phyloP scores from a whole-genome alignment of 1,140 invertebrate species.

The Drosophila virilis region DNA sequence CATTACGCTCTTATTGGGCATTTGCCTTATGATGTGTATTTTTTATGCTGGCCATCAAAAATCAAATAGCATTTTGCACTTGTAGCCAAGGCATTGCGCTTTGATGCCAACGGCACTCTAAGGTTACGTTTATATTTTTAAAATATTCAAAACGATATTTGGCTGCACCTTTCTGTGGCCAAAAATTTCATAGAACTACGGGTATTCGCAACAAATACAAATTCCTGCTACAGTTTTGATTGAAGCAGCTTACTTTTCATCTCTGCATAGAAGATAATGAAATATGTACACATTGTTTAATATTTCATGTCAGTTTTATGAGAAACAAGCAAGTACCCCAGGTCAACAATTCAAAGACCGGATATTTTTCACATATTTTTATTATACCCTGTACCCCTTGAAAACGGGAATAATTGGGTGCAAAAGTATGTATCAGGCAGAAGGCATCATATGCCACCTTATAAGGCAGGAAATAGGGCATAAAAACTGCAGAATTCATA shows the following conservation, averaged over 20 bases:
- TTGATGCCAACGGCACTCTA: constrained; percentile 3
- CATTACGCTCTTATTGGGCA: constrained; percentile 41
- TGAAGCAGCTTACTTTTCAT: constrained; percentile 1
- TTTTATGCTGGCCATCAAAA: constrained; percentile 47
- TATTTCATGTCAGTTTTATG: not conserved
- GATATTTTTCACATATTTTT: not conserved
- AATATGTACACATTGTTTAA: not conserved
- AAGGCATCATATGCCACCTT: no score
- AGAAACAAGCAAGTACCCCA: not conserved
- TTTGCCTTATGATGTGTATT: constrained; percentile 36
- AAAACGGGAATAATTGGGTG: no score
- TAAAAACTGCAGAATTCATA: no score
- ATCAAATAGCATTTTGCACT: constrained; percentile 49
- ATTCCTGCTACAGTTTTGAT: not conserved
- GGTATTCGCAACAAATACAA: not conserved
- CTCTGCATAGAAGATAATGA: not conserved
- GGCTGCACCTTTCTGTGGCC: constrained; percentile 1
- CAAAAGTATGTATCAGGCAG: no score
- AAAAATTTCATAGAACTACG: not conserved
- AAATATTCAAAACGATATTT: not conserved
- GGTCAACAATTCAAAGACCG: not conserved
- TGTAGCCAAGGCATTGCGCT: constrained; percentile 29
- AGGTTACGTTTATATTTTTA: not conserved
- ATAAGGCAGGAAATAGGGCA: no score
- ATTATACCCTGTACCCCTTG: no score